Base-by-base conservation (phyloP, 2,888 invertebrate genomes). In the Leptinotarsa rubiginosa region DNA sequence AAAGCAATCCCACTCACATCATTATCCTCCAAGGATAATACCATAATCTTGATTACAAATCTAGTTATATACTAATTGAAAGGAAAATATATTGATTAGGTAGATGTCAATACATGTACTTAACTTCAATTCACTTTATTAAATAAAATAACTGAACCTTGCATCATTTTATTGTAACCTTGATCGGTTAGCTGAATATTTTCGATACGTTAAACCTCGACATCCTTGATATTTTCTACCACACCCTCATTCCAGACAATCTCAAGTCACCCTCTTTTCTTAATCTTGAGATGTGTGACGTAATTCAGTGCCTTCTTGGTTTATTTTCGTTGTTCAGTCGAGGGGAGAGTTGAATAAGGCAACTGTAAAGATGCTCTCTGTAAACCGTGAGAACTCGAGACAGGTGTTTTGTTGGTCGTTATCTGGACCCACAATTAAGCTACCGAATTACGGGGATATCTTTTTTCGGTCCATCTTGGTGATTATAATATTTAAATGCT, bases 381-480 rank as follows among this genome's bases (percentile, higher is more conserved):
- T 62, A 77, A 82, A 85, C 85, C 86, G 86, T 86, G 86, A 85
- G 86, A 86, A 86, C 82, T 80, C 70, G 78, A 81, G 84, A 86
- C 86, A 86, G 86, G 86, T 86, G 86, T 85, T 85, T 85, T 81
- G 80, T 81, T 67, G 84, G 84, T 85, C 85, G 83, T 84, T 84
- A 84, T 86, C 85, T 81, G 82, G 81, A 80, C 81, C 82, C 82
- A 82, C 85, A 84, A 86, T 86, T 86, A 85, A 85, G 86, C 86
- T 86, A 86, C 86, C 85, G 86, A 83, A 85, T 86, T 86, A 84
- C 84, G 84, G 79, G 77, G 69, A 69, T 69, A 69, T 59, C 69
- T 69, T 69, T 69, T 67, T 56, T 41, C 47, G 69, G 41, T 56
- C 54, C 41, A 31, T 56, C 54, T 68, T 13, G 68, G 54, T 47